phyloP scores from a whole-genome alignment of 2,888 invertebrate species.

The Dolichopus griseipennis region DNA sequence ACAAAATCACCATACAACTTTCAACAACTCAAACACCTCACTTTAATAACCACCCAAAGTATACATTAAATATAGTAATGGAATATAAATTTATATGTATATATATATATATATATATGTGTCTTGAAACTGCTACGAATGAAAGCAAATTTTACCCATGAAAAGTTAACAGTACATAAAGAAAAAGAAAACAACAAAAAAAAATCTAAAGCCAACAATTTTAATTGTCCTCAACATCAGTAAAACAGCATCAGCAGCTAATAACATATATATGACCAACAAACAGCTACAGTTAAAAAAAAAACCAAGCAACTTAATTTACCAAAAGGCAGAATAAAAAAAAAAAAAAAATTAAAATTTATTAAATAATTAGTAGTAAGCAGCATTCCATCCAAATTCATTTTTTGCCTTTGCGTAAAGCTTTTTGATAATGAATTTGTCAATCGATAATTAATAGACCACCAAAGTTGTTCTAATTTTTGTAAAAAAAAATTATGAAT shows the following conservation, averaged over 20 bases:
- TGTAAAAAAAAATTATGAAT: too few species aligned
- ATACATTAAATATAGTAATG: too few species aligned
- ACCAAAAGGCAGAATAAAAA: not conserved
- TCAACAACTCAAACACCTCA: not conserved
- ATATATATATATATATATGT: too few species aligned
- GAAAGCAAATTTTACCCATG: too few species aligned
- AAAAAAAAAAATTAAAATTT: not conserved
- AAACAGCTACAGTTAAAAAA: not conserved
- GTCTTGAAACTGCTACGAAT: too few species aligned
- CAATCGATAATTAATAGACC: slow-evolving; percentile 11
- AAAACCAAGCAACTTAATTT: not conserved
- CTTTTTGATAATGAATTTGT: slow-evolving; percentile 6
- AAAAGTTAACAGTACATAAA: too few species aligned
- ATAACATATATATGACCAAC: not conserved
- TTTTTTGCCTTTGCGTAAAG: not conserved
- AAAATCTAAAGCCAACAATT: too few species aligned
- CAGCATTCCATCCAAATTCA: not conserved
- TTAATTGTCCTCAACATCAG: too few species aligned
- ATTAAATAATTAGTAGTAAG: slow-evolving; percentile 6
- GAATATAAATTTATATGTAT: too few species aligned
- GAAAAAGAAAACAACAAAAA: too few species aligned
- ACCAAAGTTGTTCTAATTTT: slow-evolving; percentile 12
- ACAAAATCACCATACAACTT: too few species aligned
- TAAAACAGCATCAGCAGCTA: too few species aligned
- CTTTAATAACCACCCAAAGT: not conserved